These are phyloP conservation scores for Dioctria linearis DNA, from an alignment of 2,888 invertebrate genomes.

Conservation along the genomic window DNA sequence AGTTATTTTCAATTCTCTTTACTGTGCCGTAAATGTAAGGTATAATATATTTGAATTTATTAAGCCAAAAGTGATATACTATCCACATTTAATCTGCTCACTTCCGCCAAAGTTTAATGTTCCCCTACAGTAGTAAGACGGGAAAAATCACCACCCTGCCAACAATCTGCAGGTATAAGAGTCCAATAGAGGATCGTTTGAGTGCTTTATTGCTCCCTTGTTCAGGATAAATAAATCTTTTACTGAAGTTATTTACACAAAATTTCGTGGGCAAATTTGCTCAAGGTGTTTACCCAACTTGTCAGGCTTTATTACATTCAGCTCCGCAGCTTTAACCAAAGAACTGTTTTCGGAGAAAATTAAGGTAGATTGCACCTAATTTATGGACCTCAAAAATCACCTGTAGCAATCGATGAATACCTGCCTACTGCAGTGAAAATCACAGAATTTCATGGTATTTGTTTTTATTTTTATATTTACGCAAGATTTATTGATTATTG, in stretches of 20 bases:
- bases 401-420: not conserved
- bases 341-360: conserved; percentile 29
- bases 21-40: too few relatives aligned
- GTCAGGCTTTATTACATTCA: conserved; percentile 50
- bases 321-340: conserved; percentile 32
- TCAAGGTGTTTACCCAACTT: conserved; percentile 51
- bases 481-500: too few relatives aligned
- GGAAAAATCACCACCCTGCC: conserved; percentile 4
- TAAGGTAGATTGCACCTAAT: conserved; percentile 46
- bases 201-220: conserved; percentile 52
- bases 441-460: not conserved
- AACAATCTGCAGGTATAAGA: not conserved
- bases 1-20: too few relatives aligned
- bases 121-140: not conserved
- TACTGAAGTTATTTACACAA: conserved; percentile 49
- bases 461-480: too few relatives aligned
- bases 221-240: conserved; percentile 49
- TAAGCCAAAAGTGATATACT: conserved; percentile 21
- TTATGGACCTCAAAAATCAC: conserved; percentile 40
- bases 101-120: conserved; percentile 21
- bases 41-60: not conserved
- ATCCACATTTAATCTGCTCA: conserved; percentile 41
- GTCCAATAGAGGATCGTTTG: conserved; percentile 39
- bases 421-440: not conserved
- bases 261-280: conserved; percentile 51